These are phyloP conservation scores for Spilosoma lubricipeda DNA, from an alignment of 2,888 invertebrate species.

Conservation along the genomic window DNA sequence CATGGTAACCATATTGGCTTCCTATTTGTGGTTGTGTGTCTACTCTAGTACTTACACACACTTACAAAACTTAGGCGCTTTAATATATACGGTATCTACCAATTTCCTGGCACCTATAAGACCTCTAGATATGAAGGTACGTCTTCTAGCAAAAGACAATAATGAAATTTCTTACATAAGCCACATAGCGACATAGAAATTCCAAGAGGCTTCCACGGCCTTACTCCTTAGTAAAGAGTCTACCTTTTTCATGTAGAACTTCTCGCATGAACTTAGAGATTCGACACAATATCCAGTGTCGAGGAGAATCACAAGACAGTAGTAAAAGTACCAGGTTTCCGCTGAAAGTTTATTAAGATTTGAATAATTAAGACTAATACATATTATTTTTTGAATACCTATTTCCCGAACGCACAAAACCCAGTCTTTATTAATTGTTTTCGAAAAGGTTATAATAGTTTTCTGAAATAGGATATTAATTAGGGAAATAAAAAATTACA, in stretches of 20 bases:
- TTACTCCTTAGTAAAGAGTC: slow-evolving; percentile 76
- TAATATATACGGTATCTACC: no score
- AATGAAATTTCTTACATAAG: slow-evolving; percentile 77
- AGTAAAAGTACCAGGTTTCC: slow-evolving; percentile 87
- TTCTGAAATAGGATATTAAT: no score
- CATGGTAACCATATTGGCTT: no score
- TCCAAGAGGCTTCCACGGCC: slow-evolving; percentile 83
- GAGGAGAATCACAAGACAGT: slow-evolving; percentile 85
- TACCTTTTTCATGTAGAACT: slow-evolving; percentile 84
- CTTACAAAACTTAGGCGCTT: no score
- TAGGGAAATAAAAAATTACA: no score
- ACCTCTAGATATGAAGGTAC: no score
- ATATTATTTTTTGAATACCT: no score
- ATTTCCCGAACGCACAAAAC: no score
- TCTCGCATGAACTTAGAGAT: slow-evolving; percentile 80
- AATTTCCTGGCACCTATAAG: no score
- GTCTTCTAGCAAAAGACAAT: not conserved
- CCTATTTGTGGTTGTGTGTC: no score
- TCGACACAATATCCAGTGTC: slow-evolving; percentile 87
- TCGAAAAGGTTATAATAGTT: not conserved
- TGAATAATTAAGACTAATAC: not conserved
- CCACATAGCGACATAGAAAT: slow-evolving; percentile 87
- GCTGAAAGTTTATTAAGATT: slow-evolving; percentile 60
- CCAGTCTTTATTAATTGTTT: no score
- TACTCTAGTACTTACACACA: no score